A percentile compares a stretch with the other conserved stretches of the same genome.
These are phyloP conservation scores for Cactoblastis cactorum DNA, from an alignment of 2,888 invertebrate genomes.

Conservation along the genomic window DNA sequence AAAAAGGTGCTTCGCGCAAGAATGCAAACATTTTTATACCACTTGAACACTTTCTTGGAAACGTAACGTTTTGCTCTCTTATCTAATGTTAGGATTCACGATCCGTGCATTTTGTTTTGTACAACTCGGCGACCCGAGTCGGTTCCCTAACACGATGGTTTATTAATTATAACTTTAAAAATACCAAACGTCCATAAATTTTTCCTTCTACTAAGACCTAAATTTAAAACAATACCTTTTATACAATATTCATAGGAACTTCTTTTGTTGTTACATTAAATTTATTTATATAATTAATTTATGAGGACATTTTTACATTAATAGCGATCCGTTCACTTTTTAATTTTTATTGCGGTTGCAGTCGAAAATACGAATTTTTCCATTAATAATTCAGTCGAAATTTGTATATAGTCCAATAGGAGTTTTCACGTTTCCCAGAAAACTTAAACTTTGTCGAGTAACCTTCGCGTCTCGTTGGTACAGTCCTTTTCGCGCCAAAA, in stretches of 20 bases:
- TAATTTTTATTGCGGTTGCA: slow-evolving; percentile 51
- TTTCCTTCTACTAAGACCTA: slow-evolving; percentile 78
- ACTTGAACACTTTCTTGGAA: slow-evolving; percentile 77
- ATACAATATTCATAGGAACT: slow-evolving; percentile 80
- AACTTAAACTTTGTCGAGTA: slow-evolving; percentile 62
- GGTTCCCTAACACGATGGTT: slow-evolving; percentile 67
- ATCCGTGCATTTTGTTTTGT: slow-evolving; percentile 73
- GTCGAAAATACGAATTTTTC: slow-evolving; percentile 42
- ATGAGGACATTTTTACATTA: slow-evolving; percentile 77
- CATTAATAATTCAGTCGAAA: slow-evolving; percentile 45
- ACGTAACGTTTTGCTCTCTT: slow-evolving; percentile 73
- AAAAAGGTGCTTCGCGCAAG: slow-evolving; percentile 35
- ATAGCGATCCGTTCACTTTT: slow-evolving; percentile 76
- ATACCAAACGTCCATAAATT: slow-evolving; percentile 77
- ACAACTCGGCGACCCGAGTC: slow-evolving; percentile 56
- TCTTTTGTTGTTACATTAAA: slow-evolving; percentile 78
- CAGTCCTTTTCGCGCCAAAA: slow-evolving; percentile 63
- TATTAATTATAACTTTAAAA: slow-evolving; percentile 75
- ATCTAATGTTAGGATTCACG: slow-evolving; percentile 75
- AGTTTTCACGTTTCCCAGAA: slow-evolving; percentile 71
- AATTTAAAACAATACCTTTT: slow-evolving; percentile 78
- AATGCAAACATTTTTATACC: slow-evolving; percentile 36
- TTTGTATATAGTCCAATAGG: slow-evolving; percentile 46
- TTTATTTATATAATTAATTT: slow-evolving; percentile 77
- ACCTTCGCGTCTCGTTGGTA: slow-evolving; percentile 55